Evolutionary conservation across 2,113 vertebrate genomes (phyloP).

Genomic region (Strix uralensis): DNA sequence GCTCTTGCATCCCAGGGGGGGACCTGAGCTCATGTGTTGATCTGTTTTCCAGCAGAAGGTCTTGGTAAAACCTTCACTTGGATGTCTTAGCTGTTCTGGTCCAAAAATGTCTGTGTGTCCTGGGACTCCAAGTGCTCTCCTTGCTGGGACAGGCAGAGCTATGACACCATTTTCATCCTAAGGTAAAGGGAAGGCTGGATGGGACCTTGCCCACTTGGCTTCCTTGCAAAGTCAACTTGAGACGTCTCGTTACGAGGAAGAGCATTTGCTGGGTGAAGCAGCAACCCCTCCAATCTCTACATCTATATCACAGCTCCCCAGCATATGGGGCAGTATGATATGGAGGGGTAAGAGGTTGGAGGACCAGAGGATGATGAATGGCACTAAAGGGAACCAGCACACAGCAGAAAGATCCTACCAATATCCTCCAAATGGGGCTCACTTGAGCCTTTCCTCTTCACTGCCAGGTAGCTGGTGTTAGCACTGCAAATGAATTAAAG

Average conservation of each 20-base stretch:
- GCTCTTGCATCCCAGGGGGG: not conserved
- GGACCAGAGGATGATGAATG: not conserved
- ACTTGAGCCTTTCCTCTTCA: not conserved
- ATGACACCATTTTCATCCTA: not conserved
- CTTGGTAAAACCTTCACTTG: not conserved
- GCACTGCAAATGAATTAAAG: not conserved
- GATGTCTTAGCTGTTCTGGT: not conserved
- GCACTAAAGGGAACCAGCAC: not conserved
- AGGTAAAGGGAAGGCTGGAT: not conserved
- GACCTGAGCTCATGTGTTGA: not conserved
- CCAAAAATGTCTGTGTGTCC: not conserved
- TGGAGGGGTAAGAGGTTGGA: not conserved
- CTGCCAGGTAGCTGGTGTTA: not conserved
- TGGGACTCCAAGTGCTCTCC: not conserved
- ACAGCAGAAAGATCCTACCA: not conserved
- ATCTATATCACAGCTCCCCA: accelerated
- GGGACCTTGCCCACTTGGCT: not conserved
- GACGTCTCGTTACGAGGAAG: not conserved
- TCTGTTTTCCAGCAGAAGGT: not conserved
- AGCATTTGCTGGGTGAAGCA: not conserved
- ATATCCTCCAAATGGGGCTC: not conserved
- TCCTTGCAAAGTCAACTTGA: not conserved
- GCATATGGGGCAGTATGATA: accelerated
- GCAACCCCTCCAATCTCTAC: not conserved
- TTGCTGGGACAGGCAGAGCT: not conserved